phyloP scores from a whole-genome alignment of 2,797 vertebrate species.

The Myoxocephalus aenaeus region DNA sequence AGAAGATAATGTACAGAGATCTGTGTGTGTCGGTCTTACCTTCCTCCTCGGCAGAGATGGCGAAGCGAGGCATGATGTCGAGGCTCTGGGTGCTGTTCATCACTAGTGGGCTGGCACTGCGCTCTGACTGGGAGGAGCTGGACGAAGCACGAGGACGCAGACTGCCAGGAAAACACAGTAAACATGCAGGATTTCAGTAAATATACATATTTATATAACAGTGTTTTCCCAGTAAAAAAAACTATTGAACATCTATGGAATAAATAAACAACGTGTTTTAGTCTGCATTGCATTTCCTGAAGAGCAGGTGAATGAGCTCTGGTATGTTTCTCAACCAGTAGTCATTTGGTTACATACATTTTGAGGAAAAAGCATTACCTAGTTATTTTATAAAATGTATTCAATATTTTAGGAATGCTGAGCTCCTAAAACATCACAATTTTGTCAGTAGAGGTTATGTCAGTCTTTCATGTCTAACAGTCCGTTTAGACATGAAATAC shows the following conservation, averaged over 20 bases:
- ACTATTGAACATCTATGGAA: neutral
- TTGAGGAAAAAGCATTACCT: conserved; percentile 4
- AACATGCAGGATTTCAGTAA: neutral
- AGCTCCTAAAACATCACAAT: no score
- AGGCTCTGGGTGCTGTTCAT: conserved; percentile 89
- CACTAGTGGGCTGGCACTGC: conserved; percentile 82
- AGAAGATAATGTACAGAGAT: neutral
- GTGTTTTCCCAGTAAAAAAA: neutral
- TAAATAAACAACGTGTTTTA: neutral
- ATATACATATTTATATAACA: neutral
- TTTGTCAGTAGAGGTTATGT: no score
- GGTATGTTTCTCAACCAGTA: neutral
- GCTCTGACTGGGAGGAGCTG: conserved; percentile 88
- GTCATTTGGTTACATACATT: conserved; percentile 1
- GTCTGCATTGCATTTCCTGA: neutral
- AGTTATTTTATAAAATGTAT: neutral
- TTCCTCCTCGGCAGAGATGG: conserved; percentile 91
- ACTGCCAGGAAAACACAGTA: conserved; percentile 54
- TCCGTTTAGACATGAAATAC: no score
- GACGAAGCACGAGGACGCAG: conserved; percentile 89
- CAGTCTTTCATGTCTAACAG: no score
- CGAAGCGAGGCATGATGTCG: conserved; percentile 90
- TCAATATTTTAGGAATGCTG: neutral
- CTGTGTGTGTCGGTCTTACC: conserved; percentile 61
- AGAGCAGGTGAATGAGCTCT: neutral